Evolutionary conservation across 2,113 vertebrate species (phyloP).

Genomic region (Pachycephala philippinensis): DNA sequence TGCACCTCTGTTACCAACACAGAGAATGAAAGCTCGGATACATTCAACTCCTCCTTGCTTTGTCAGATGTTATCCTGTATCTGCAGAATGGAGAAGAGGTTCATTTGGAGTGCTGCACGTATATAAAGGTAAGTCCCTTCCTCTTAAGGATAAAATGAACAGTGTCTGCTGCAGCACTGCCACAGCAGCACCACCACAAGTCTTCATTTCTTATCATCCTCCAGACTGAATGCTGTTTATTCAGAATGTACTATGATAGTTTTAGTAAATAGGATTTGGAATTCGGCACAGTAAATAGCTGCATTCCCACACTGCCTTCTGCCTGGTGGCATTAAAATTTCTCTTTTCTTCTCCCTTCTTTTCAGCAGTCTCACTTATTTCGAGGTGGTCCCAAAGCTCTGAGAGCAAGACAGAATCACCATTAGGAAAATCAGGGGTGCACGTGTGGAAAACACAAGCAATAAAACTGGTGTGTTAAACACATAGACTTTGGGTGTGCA

Average conservation of each 20-base stretch:
- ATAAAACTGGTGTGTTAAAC: neutral
- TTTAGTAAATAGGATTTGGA: neutral
- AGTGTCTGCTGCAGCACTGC: neutral
- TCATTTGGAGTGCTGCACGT: neutral
- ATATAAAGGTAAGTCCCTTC: neutral
- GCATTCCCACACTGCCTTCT: neutral
- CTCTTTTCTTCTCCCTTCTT: neutral
- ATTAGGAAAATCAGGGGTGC: neutral
- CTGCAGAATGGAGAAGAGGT: neutral
- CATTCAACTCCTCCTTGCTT: neutral
- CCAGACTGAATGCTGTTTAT: neutral
- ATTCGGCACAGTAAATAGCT: neutral
- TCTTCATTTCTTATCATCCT: neutral
- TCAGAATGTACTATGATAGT: neutral
- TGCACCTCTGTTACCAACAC: neutral
- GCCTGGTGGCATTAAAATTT: neutral
- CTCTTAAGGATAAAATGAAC: neutral
- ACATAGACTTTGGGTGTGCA: neutral
- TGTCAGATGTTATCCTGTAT: neutral
- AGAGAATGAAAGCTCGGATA: neutral
- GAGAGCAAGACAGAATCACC: neutral
- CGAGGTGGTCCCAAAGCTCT: neutral
- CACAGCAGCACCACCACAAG: neutral
- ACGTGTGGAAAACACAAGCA: accelerated
- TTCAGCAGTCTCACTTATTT: neutral